Percentiles rank a stretch among this genome's conserved stretches.
Conservation (phyloP, 2,797 vertebrate genomes). For the Chanos chanos region DNA sequence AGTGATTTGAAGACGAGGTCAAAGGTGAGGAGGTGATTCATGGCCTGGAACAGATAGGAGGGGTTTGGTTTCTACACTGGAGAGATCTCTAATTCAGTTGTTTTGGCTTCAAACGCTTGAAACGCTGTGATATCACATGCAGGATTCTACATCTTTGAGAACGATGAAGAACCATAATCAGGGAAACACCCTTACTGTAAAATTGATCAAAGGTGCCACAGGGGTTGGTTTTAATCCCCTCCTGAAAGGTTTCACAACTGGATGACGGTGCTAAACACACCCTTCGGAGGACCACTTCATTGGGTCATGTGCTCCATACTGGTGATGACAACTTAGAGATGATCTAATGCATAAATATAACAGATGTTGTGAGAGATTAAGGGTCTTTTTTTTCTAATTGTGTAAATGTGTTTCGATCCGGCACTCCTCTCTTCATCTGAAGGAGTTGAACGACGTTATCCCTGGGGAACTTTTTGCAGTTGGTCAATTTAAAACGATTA, state of each 20-base stretch:
- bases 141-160: constrained; percentile 31
- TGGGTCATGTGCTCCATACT: constrained; percentile 1
- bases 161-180: constrained; percentile 30
- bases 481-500: no score
- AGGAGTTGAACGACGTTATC: no score
- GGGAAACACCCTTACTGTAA: constrained; percentile 21
- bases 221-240: constrained; percentile 1
- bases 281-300: neutral
- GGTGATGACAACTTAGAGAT: constrained; percentile 2
- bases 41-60: constrained; percentile 28
- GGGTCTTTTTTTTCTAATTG: constrained; percentile 5
- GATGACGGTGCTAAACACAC: no score
- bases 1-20: constrained; percentile 29
- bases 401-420: constrained; percentile 3
- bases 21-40: constrained; percentile 19
- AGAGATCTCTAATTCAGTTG: constrained; percentile 28
- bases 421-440: neutral
- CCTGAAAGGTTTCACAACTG: neutral
- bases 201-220: constrained; percentile 40
- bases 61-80: constrained; percentile 3
- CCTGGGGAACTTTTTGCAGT: no score
- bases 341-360: constrained; percentile 15
- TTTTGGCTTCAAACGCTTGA: constrained; percentile 49
- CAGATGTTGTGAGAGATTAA: constrained; percentile 10
- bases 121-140: constrained; percentile 16